Evolutionary conservation across 2,797 vertebrate genomes (phyloP).

Genomic region (Presbytis comata): DNA sequence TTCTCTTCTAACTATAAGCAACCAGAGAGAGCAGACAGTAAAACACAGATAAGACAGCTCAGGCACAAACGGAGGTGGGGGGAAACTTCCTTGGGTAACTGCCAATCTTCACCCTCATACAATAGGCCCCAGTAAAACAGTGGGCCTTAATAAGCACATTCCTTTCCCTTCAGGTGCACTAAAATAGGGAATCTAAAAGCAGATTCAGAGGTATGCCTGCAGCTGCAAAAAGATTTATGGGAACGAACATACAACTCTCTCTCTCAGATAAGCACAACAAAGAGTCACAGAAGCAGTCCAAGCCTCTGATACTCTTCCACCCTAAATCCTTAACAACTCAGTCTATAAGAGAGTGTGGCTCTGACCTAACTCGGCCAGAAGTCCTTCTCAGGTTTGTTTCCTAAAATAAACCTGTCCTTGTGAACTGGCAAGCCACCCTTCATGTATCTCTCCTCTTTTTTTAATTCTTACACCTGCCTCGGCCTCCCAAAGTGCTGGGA

Average conservation of each 20-base stretch:
- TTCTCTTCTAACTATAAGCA: neutral
- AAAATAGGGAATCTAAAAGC: neutral
- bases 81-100: neutral
- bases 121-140: neutral
- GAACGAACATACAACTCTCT: neutral
- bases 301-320: neutral
- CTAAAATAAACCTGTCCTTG: neutral
- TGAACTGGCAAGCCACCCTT: neutral
- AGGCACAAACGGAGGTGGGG: neutral
- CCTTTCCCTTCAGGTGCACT: neutral
- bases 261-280: neutral
- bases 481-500: neutral
- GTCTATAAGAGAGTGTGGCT: neutral
- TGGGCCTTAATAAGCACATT: neutral
- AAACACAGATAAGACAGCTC: neutral
- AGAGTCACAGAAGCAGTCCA: neutral
- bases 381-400: neutral
- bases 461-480: neutral
- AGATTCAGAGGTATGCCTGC: neutral
- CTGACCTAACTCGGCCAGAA: neutral
- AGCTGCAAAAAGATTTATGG: neutral
- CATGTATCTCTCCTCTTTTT: neutral
- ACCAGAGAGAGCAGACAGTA: neutral
- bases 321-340: neutral
- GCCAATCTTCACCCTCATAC: neutral